A percentile compares a stretch with the other conserved stretches of the same genome.
Conservation (phyloP, 2,113 vertebrate species). For the Aegithalos caudatus region DNA sequence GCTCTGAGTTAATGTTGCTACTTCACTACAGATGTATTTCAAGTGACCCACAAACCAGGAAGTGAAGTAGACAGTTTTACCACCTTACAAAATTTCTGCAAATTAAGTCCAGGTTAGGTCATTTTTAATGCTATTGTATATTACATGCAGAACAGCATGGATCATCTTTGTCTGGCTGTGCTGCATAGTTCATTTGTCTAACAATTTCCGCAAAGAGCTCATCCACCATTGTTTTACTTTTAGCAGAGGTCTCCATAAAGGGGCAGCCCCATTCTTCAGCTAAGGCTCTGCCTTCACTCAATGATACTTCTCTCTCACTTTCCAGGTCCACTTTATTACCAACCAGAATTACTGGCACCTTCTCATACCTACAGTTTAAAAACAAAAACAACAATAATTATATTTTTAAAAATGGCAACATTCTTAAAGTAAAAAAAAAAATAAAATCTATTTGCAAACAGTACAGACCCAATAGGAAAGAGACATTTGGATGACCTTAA, state of each 20-base stretch:
- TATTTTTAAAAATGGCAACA: neutral
- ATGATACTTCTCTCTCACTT: slow-evolving; percentile 93
- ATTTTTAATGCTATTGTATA: slow-evolving; percentile 88
- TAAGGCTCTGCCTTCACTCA: slow-evolving; percentile 90
- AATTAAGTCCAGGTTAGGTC: slow-evolving; percentile 42
- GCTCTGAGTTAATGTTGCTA: slow-evolving; percentile 53
- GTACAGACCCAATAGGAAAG: neutral
- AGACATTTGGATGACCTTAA: neutral
- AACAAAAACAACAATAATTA: neutral
- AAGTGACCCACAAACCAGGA: slow-evolving; percentile 48
- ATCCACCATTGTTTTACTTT: slow-evolving; percentile 99
- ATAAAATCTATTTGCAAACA: neutral
- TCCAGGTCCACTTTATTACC: slow-evolving; percentile 99
- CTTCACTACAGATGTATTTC: slow-evolving; percentile 57
- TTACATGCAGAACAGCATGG: slow-evolving; percentile 98
- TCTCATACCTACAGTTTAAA: slow-evolving; percentile 87
- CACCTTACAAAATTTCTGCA: slow-evolving; percentile 36
- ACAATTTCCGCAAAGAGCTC: slow-evolving; percentile 99
- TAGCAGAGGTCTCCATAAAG: slow-evolving; percentile 99
- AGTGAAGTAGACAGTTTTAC: slow-evolving; percentile 42
- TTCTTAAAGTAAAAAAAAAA: neutral
- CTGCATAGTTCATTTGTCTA: slow-evolving; percentile 98
- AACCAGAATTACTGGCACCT: slow-evolving; percentile 97
- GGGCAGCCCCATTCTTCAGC: slow-evolving; percentile 99
- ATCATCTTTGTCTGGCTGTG: slow-evolving; percentile 97